Conservation (phyloP, 2,797 vertebrate genomes). For the Rhabdophis nuchalis region DNA sequence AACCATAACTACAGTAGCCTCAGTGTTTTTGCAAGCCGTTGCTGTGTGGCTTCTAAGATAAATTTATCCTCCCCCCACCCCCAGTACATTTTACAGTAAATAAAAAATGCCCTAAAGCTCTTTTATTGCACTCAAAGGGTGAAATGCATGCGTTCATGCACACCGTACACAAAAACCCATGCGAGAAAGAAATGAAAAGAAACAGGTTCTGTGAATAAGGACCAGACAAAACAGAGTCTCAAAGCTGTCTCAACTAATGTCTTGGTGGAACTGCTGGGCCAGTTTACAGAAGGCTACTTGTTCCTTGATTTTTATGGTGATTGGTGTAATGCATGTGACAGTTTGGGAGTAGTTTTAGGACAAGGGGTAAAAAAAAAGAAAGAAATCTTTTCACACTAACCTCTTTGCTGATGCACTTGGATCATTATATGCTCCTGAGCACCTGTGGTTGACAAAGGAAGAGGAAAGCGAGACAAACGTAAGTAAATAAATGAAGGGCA, state of each 20-base stretch:
- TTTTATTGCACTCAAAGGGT: conserved; percentile 16
- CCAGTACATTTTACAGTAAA: conserved; percentile 68
- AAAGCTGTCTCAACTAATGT: conserved; percentile 79
- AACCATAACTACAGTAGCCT: conserved; percentile 68
- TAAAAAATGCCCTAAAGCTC: conserved; percentile 69
- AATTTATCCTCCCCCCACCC: conserved; percentile 24
- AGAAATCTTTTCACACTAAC: conserved; percentile 78
- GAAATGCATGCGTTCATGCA: conserved; percentile 10
- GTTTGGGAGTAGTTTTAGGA: conserved; percentile 79
- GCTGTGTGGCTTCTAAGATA: conserved; percentile 50
- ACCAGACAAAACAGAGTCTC: conserved; percentile 81
- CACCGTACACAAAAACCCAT: not conserved
- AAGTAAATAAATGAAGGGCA: conserved; percentile 52
- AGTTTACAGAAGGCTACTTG: conserved; percentile 73
- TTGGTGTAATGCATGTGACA: conserved; percentile 79
- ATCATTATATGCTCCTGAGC: conserved; percentile 74
- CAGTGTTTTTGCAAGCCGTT: conserved; percentile 59
- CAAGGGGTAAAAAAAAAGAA: conserved; percentile 74
- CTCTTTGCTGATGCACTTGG: conserved; percentile 64
- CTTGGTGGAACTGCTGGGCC: conserved; percentile 65
- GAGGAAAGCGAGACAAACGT: conserved; percentile 50
- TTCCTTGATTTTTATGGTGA: conserved; percentile 84
- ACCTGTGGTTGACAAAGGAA: conserved; percentile 84
- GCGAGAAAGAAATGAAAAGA: conserved; percentile 51
- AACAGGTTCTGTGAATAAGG: conserved; percentile 82